A percentile compares a stretch with the other conserved stretches of the same genome.
These are phyloP conservation scores for Drosophila pegasa DNA, from an alignment of 2,888 invertebrate species.

Conservation along the genomic window DNA sequence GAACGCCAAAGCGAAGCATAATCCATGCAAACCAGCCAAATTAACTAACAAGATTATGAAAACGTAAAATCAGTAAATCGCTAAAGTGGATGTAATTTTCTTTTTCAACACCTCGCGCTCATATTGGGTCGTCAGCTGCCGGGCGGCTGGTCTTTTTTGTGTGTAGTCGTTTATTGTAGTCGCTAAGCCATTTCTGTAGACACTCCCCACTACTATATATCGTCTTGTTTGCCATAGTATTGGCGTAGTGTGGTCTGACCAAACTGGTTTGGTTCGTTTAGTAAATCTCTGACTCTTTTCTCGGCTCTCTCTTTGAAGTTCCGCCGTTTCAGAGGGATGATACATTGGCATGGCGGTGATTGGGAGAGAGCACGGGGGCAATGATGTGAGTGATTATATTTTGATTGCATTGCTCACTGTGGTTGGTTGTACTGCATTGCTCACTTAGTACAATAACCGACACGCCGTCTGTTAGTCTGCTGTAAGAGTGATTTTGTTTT, in stretches of 20 bases:
- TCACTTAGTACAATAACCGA: slow-evolving; percentile 68
- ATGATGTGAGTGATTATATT: slow-evolving; percentile 82
- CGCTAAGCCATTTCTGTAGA: slow-evolving; percentile 62
- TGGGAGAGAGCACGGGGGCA: slow-evolving; percentile 80
- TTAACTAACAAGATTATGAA: slow-evolving; percentile 83
- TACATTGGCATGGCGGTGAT: slow-evolving; percentile 75
- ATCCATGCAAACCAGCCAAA: slow-evolving; percentile 65
- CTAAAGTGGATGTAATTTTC: slow-evolving; percentile 84
- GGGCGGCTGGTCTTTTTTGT: slow-evolving; percentile 75
- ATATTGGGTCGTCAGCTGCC: slow-evolving; percentile 76
- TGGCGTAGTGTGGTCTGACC: slow-evolving; percentile 47
- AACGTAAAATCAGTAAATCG: slow-evolving; percentile 84
- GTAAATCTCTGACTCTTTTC: slow-evolving; percentile 78
- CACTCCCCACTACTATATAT: slow-evolving; percentile 60
- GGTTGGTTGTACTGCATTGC: slow-evolving; percentile 79
- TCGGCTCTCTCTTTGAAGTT: slow-evolving; percentile 75
- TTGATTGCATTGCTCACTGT: slow-evolving; percentile 80
- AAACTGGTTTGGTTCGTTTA: slow-evolving; percentile 78
- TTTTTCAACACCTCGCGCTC: slow-evolving; percentile 84
- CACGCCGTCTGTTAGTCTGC: slow-evolving; percentile 80
- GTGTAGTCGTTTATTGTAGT: slow-evolving; percentile 65
- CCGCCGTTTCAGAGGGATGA: slow-evolving; percentile 79
- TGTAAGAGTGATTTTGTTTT: slow-evolving; percentile 77
- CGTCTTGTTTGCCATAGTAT: slow-evolving; percentile 54
- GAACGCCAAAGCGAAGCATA: slow-evolving; percentile 39